Percentiles rank a stretch among this genome's conserved stretches.
phyloP scores from a whole-genome alignment of 2,113 vertebrate genomes.

The Otus sunia region DNA sequence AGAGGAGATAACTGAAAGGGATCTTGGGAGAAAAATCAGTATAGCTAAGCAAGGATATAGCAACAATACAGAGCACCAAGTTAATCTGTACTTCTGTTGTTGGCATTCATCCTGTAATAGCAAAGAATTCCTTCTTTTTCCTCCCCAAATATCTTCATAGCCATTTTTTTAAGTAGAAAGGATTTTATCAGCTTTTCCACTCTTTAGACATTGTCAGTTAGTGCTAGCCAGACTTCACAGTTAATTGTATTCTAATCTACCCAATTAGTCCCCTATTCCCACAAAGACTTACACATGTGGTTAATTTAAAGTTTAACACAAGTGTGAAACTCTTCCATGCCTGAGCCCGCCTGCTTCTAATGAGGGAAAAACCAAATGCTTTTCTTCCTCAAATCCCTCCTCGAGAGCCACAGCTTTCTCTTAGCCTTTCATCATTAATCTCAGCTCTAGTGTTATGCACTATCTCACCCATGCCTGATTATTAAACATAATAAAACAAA shows the following conservation, averaged over 20 bases:
- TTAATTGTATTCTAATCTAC: conserved; percentile 65
- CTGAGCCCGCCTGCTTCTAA: conserved; percentile 32
- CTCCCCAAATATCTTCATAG: neutral
- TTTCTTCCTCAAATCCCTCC: conserved; percentile 59
- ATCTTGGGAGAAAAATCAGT: neutral
- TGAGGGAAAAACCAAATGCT: conserved; percentile 55
- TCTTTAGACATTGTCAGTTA: conserved; percentile 34
- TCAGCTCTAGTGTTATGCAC: conserved; percentile 16
- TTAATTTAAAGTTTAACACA: conserved; percentile 59
- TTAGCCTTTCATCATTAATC: conserved; percentile 65
- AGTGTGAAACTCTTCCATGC: conserved; percentile 51
- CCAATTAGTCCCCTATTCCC: conserved; percentile 64
- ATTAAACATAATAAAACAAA: conserved; percentile 62
- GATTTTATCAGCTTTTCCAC: conserved; percentile 42
- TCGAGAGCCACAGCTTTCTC: conserved; percentile 46
- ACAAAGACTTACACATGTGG: conserved; percentile 59
- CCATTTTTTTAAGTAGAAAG: neutral
- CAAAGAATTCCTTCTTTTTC: neutral
- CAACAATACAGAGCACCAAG: neutral
- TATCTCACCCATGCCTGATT: conserved; percentile 48
- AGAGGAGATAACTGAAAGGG: neutral
- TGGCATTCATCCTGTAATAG: neutral
- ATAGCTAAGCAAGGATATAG: neutral
- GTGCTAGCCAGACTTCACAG: conserved; percentile 32
- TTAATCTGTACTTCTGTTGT: neutral